phyloP scores from a whole-genome alignment of 1,140 invertebrate species.

The Camponotus pennsylvanicus region DNA sequence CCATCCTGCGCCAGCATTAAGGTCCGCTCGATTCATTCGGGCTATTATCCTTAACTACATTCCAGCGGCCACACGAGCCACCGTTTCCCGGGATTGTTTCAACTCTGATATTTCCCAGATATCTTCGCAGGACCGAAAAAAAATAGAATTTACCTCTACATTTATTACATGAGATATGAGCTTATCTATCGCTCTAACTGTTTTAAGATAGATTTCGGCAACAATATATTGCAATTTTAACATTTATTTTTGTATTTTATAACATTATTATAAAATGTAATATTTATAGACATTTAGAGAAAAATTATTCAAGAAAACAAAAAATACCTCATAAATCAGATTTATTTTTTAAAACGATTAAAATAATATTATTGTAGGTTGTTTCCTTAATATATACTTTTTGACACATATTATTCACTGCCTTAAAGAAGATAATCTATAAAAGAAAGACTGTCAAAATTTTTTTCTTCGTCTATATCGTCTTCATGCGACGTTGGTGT shows the following conservation, averaged over 20 bases:
- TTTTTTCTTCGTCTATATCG: neutral
- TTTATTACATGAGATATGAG: neutral
- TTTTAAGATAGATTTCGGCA: neutral
- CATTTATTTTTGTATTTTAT: neutral
- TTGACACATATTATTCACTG: neutral
- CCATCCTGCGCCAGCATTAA: conserved; percentile 65
- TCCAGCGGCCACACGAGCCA: conserved; percentile 67
- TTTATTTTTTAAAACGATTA: conserved; percentile 6
- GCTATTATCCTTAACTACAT: conserved; percentile 76
- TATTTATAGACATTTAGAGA: neutral
- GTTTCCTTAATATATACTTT: neutral
- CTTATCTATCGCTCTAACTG: neutral
- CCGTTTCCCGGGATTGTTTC: conserved; percentile 66
- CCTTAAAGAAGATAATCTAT: neutral
- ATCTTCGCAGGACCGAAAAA: conserved; percentile 13
- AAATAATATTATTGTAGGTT: neutral
- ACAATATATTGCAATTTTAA: neutral
- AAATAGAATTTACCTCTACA: conserved; percentile 3
- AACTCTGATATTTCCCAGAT: conserved; percentile 60
- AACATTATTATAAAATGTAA: neutral
- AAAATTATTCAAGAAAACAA: neutral
- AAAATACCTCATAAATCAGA: neutral
- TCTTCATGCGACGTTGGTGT: neutral
- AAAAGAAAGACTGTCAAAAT: neutral
- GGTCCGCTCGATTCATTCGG: conserved; percentile 70